A percentile compares a stretch with the other conserved stretches of the same genome.
These are phyloP conservation scores for Caranx ignobilis DNA, from an alignment of 2,113 vertebrate genomes.

Conservation along the genomic window DNA sequence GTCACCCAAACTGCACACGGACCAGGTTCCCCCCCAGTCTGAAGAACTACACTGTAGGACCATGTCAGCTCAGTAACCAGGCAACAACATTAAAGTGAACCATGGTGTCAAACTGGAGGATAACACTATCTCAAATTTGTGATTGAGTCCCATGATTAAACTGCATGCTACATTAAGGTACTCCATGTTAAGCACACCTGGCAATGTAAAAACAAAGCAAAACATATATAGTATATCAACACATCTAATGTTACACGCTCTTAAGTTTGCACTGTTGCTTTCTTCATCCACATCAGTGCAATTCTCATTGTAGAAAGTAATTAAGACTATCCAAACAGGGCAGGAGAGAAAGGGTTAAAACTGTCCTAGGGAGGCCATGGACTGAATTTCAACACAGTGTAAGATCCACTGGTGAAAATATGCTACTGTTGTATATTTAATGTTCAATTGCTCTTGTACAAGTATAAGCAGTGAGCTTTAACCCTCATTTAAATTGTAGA, in stretches of 20 bases:
- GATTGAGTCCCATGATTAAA: neutral
- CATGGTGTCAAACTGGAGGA: neutral
- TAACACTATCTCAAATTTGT: neutral
- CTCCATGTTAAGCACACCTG: neutral
- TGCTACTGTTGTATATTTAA: slow-evolving; percentile 72
- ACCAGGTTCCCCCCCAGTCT: neutral
- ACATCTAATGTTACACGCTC: no score
- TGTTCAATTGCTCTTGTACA: slow-evolving; percentile 59
- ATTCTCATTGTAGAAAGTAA: neutral
- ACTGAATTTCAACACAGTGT: slow-evolving; percentile 48
- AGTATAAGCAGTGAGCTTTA: slow-evolving; percentile 71
- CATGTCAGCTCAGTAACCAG: neutral
- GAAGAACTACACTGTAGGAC: neutral
- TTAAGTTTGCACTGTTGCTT: neutral
- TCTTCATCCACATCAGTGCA: slow-evolving; percentile 9
- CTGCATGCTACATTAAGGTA: neutral
- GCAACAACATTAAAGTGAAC: neutral
- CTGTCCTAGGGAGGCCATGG: slow-evolving; percentile 33
- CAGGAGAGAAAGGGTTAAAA: slow-evolving; percentile 20
- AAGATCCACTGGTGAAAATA: slow-evolving; percentile 44
- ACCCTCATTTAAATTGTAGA: slow-evolving; percentile 78
- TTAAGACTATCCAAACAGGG: neutral
- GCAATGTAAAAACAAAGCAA: neutral
- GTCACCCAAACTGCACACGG: slow-evolving; percentile 28
- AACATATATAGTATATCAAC: no score